Percentiles rank a stretch among this genome's conserved stretches.
Evolutionary conservation across 2,797 vertebrate species (phyloP).

Genomic region (Potorous gilbertii): DNA sequence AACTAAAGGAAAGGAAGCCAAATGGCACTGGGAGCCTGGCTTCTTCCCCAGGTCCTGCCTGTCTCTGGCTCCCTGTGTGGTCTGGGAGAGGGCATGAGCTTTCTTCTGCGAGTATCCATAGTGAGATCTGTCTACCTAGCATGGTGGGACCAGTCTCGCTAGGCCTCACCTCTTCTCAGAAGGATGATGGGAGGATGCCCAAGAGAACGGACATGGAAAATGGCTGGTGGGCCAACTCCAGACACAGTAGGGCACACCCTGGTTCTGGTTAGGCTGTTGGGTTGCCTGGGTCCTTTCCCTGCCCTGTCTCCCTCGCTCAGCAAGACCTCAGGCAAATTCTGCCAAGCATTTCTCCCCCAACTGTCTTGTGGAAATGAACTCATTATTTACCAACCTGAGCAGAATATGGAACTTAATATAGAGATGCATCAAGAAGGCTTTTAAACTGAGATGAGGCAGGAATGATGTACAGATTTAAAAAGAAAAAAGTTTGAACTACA

Average conservation of each 20-base stretch:
- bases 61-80: not conserved
- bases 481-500: not conserved
- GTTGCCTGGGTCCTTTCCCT: conserved; percentile 14
- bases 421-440: conserved; percentile 46
- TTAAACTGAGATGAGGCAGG: conserved; percentile 10
- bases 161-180: not conserved
- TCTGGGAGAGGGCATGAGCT: conserved; percentile 48
- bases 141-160: not conserved
- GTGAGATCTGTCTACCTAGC: not conserved
- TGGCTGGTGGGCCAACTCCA: not conserved
- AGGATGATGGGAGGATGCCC: not conserved
- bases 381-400: conserved; percentile 40
- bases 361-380: conserved; percentile 27
- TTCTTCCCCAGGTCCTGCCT: conserved; percentile 42
- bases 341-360: not conserved
- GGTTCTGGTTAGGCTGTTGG: not conserved
- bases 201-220: not conserved
- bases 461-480: not conserved
- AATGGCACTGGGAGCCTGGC: conserved; percentile 24
- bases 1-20: conserved; percentile 33
- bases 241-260: not conserved
- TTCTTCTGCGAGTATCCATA: not conserved
- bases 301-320: conserved; percentile 15
- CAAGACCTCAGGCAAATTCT: conserved; percentile 19
- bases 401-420: conserved; percentile 27